Evolutionary conservation across 2,113 vertebrate species (phyloP).

Genomic region (Haliaeetus leucogaster): DNA sequence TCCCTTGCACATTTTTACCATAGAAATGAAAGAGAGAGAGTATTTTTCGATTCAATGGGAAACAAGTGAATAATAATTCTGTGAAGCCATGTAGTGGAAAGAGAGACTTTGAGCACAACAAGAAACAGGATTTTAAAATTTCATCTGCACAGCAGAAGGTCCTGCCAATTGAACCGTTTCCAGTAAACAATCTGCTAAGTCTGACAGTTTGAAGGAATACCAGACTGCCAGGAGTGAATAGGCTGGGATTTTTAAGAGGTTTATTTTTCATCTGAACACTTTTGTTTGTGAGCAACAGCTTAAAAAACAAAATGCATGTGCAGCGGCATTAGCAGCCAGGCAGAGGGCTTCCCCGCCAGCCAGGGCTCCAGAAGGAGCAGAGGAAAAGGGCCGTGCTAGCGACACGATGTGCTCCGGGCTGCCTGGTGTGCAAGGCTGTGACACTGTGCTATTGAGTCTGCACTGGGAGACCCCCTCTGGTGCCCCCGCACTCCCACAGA

Average conservation of each 20-base stretch:
- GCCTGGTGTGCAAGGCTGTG: accelerated
- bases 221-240: conserved; percentile 76
- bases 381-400: conserved; percentile 30
- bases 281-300: conserved; percentile 69
- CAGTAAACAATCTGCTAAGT: conserved; percentile 81
- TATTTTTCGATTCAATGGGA: conserved; percentile 72
- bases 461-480: neutral
- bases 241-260: conserved; percentile 74
- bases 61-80: conserved; percentile 79
- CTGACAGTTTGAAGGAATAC: conserved; percentile 79
- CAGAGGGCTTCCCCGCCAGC: conserved; percentile 59
- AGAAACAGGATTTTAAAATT: conserved; percentile 78
- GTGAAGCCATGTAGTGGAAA: conserved; percentile 68
- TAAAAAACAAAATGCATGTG: conserved; percentile 42
- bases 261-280: conserved; percentile 77
- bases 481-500: neutral
- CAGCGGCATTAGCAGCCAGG: conserved; percentile 63
- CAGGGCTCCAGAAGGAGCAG: neutral
- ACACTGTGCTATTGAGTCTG: neutral
- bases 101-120: conserved; percentile 74
- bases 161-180: conserved; percentile 79
- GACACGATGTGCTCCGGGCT: neutral
- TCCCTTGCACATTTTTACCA: neutral
- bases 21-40: conserved; percentile 54
- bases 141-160: conserved; percentile 78